Evolutionary conservation across 2,888 invertebrate species (phyloP).

Genomic region (Cheilosia variabilis): DNA sequence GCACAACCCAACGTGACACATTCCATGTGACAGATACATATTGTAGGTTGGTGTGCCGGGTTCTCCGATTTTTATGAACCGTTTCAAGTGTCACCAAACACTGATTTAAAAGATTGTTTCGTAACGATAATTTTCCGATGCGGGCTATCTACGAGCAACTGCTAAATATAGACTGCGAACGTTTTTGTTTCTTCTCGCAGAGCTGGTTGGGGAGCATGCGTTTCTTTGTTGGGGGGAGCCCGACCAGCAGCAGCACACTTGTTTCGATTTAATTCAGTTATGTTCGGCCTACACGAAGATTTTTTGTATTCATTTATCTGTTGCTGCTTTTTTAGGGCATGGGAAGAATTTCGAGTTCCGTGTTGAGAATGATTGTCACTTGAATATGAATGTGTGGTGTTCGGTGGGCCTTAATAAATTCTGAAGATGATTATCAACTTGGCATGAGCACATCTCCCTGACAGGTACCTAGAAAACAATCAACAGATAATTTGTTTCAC

Average conservation of each 20-base stretch:
- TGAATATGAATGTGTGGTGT: neutral
- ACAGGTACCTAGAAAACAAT: slow-evolving; percentile 1
- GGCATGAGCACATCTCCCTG: slow-evolving; percentile 1
- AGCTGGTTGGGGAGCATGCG: slow-evolving; percentile 17
- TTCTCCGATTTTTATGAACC: slow-evolving; percentile 33
- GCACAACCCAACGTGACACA: neutral
- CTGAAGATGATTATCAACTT: slow-evolving; percentile 29
- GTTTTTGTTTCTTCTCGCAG: slow-evolving; percentile 11
- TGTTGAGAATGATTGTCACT: slow-evolving; percentile 26
- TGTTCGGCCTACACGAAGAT: slow-evolving; percentile 67
- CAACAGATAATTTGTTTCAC: too few species aligned
- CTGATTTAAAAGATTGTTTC: slow-evolving; percentile 72
- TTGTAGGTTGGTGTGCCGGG: neutral
- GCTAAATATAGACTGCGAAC: slow-evolving; percentile 56
- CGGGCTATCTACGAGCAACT: slow-evolving; percentile 40
- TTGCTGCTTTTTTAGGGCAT: slow-evolving; percentile 21
- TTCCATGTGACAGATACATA: slow-evolving; percentile 17
- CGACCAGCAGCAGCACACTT: slow-evolving; percentile 48
- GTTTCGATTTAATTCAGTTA: slow-evolving; percentile 35
- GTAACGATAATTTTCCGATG: slow-evolving; percentile 62
- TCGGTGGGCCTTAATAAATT: slow-evolving; percentile 29
- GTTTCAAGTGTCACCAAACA: slow-evolving; percentile 67
- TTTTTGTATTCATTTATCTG: slow-evolving; percentile 1
- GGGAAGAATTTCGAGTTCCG: slow-evolving; percentile 30
- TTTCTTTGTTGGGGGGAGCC: slow-evolving; percentile 64